These are phyloP conservation scores for Chrysemys picta DNA, from an alignment of 2,113 vertebrate species.

Conservation along the genomic window DNA sequence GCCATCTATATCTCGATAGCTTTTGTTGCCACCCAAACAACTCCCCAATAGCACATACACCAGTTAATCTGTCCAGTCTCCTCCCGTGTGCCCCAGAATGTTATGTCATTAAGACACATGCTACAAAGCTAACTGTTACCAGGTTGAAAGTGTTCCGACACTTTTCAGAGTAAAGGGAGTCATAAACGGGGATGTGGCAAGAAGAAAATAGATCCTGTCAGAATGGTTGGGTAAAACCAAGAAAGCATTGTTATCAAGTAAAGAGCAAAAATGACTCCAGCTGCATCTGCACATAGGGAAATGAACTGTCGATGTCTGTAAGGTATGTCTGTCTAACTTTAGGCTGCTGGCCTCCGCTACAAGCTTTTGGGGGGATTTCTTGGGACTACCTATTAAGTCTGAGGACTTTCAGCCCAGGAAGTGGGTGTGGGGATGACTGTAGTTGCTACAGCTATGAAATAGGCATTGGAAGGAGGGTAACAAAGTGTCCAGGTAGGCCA, in stretches of 20 bases:
- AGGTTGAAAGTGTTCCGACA: background rate
- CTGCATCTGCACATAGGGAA: background rate
- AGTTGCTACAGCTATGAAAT: background rate
- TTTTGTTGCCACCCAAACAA: background rate
- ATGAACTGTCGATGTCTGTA: fast-evolving
- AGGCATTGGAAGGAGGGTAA: background rate
- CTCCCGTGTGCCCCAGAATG: background rate
- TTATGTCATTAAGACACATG: fast-evolving
- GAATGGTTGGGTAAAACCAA: background rate
- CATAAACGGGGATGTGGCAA: background rate
- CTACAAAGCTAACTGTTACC: background rate
- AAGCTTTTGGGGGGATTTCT: background rate
- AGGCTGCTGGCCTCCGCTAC: background rate
- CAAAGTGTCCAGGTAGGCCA: background rate
- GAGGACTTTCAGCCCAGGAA: background rate
- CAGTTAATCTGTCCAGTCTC: background rate
- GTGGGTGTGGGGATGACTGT: background rate
- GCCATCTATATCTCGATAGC: background rate
- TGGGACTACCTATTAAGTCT: background rate
- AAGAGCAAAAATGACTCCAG: background rate
- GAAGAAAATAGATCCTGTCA: background rate
- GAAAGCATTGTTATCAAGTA: background rate
- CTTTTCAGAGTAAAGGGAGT: background rate
- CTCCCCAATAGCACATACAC: background rate
- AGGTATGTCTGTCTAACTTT: background rate